Base-by-base conservation (phyloP, 1,140 invertebrate species). In the Bombus fervidus region DNA sequence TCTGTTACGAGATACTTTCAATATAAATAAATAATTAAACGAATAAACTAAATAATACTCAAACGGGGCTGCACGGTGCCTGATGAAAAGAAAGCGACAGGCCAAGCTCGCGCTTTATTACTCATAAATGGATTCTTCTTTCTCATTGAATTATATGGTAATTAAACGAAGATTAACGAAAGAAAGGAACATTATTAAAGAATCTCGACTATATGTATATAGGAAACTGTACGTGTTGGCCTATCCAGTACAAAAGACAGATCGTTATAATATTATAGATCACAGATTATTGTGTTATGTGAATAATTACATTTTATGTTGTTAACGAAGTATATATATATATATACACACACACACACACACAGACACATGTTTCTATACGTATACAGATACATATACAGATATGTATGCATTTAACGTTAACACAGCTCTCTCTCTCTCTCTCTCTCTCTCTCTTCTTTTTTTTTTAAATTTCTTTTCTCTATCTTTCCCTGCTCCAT, bases 271-370 rank as follows among this genome's bases (percentile, higher is more conserved):
- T 89, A 86, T 86, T 91, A 86, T 86, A 90, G 79, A 91, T 86
- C 90, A 81, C 83, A 81, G 83, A 92, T 89, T 91, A 87, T 92
- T 91, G 87, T 91, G 88, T 92, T 93, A 91, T 93, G 91, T 92
- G 91, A 92, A 93, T 92, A 93, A 93, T 92, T 93, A 93, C 91
- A 93, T 93, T 95, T 93, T 94, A 94, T 91, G 87, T 93, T 94
- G 93, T 94, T 95, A 91, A 93, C 81, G 88, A 81, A 80, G 59
- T 81, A 88, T 78, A 80, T 86, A 75, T 82, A 87, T 78, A 73
- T 43, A 79, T 79, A 83, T 41, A 53, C 3, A 79, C 47, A 47
- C 69, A 62, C 15, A 57, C 15, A 82, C 59, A 47, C 79, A 89
- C 43, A 43, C 0, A 47, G 5, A 47, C 15, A 47, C 47, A 47